Base-by-base conservation (phyloP, 1,140 invertebrate species). In the Riptortus pedestris region DNA sequence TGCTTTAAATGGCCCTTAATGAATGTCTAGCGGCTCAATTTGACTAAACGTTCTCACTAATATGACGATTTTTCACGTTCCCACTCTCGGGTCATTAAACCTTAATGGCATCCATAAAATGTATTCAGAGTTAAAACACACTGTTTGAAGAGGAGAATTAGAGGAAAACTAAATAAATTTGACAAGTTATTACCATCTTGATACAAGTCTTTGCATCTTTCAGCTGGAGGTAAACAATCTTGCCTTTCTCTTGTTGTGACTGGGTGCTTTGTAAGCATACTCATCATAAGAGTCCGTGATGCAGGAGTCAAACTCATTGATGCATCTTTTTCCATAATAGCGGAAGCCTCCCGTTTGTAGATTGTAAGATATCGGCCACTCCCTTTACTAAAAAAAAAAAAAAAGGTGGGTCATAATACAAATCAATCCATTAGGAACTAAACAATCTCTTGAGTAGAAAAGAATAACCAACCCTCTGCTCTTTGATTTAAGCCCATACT, bases 401-500 rank as follows among this genome's bases (percentile, higher is more conserved):
- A 38, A 38, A 38, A 9, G 12, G 2, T 1, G 1, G 27, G 3
- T 26, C 5, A 60, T 3, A 33, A 18, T 29, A 11, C 9, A 60
- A 24, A 26, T n/a, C n/a, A n/a, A n/a, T n/a, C n/a, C n/a, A n/a
- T n/a, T 43, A 18, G 18, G 4, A 24, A 43, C 11, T 20, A n/a
- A n/a, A 22, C 3, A 58, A 20, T 24, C 16, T 58, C 12, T 28
- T 16, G 2, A 2, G 16, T n/a, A 1, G 4, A 58, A 31, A 28
- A 31, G 7, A 31, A n/a, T 12, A 29, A 60, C 70, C 72, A 77
- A 85, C 84, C 85, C 85, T 74, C 79, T 73, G 68, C 83, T 86
- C 75, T 87, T 87, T 0, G 87, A 87, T 70, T 87, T 85, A 1
- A 91, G 72, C 0, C 85, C 86, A 65, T 85, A 73, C 65, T 81